Conservation (phyloP, 1,140 invertebrate genomes). For the Conus betulinus region DNA sequence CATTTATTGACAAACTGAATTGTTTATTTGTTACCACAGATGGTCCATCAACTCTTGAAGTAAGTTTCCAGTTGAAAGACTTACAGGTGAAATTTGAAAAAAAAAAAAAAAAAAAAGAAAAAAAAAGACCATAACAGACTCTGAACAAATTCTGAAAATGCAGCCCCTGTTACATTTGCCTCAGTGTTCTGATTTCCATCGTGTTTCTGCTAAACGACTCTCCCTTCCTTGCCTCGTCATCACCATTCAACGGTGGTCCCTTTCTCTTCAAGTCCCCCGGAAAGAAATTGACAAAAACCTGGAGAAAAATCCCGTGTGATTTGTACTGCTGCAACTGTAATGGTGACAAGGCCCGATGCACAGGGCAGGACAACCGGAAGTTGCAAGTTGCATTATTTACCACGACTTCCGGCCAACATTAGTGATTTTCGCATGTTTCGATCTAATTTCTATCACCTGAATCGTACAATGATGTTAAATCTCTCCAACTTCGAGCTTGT, state of each 20-base stretch:
- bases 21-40: too few species aligned
- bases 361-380: neutral
- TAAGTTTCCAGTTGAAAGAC: too few species aligned
- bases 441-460: neutral
- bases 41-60: too few species aligned
- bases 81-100: too few species aligned
- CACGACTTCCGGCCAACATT: constrained; percentile 9
- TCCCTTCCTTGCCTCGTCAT: too few species aligned
- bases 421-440: constrained; percentile 15
- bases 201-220: neutral
- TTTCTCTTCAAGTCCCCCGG: neutral
- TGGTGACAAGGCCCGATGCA: constrained; percentile 5
- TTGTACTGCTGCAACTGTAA: constrained; percentile 18
- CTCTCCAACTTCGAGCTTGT: constrained; percentile 21
- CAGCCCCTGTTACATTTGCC: neutral
- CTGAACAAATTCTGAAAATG: too few species aligned
- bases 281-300: neutral
- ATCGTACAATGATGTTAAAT: constrained; percentile 15
- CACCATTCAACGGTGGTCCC: neutral
- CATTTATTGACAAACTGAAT: too few species aligned
- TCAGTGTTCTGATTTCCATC: neutral
- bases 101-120: too few species aligned
- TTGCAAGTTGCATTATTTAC: constrained; percentile 14
- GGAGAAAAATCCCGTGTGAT: neutral
- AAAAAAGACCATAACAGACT: too few species aligned